phyloP scores from a whole-genome alignment of 2,113 vertebrate genomes.

The Scopus umbretta region DNA sequence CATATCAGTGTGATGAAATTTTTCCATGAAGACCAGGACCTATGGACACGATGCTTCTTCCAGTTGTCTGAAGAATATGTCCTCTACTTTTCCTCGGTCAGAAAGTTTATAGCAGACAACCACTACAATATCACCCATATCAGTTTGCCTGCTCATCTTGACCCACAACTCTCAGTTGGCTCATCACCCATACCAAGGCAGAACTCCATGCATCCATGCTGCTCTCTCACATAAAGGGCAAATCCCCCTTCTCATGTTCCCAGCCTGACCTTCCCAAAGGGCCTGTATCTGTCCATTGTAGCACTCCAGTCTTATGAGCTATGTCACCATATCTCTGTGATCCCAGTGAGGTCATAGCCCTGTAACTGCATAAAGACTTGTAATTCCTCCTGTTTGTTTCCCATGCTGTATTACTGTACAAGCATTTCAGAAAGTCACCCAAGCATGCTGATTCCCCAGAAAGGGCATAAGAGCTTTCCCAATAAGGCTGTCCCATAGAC shows the following conservation, averaged over 20 bases:
- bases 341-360: background rate
- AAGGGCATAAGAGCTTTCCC: background rate
- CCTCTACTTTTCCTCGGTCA: background rate
- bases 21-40: background rate
- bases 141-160: background rate
- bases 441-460: background rate
- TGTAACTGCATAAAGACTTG: background rate
- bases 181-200: too few species aligned
- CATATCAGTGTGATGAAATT: background rate
- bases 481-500: background rate
- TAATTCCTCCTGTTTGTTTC: background rate
- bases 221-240: too few species aligned
- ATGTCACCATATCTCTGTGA: background rate
- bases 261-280: background rate
- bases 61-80: background rate
- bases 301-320: background rate
- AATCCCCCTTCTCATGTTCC: background rate
- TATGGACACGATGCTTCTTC: background rate
- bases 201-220: too few species aligned
- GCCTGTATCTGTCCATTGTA: background rate
- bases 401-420: background rate
- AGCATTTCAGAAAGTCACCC: background rate
- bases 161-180: too few species aligned
- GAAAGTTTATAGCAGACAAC: background rate
- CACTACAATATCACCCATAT: background rate